Percentiles rank a stretch among this genome's conserved stretches.
Conservation (phyloP, 2,888 invertebrate species). For the Cheilosia vulpina region DNA sequence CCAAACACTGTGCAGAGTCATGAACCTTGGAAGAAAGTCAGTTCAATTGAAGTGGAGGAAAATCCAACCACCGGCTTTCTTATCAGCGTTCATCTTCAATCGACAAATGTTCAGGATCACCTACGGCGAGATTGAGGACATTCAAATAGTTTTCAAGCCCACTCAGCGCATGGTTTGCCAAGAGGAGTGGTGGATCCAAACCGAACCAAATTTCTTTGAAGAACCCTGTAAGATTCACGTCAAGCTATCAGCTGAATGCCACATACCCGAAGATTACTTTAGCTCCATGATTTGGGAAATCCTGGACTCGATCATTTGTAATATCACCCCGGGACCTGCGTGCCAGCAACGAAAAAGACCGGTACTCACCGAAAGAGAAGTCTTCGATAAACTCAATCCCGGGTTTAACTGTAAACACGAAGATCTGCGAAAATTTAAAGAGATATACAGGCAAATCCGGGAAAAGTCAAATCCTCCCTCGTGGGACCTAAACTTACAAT, state of each 20-base stretch:
- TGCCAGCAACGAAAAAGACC: neutral
- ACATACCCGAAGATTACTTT: constrained; percentile 33
- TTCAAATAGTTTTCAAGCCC: constrained; percentile 23
- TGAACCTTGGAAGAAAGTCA: constrained; percentile 27
- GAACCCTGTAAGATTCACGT: neutral
- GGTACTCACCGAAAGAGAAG: constrained; percentile 5
- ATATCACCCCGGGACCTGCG: neutral
- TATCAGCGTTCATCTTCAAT: constrained; percentile 23
- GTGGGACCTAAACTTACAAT: constrained; percentile 50
- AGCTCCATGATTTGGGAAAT: constrained; percentile 4
- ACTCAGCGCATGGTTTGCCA: neutral
- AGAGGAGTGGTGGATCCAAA: constrained; percentile 35
- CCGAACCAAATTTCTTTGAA: constrained; percentile 19
- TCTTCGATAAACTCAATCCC: constrained; percentile 51
- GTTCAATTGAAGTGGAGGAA: constrained; percentile 18
- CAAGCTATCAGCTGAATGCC: constrained; percentile 21
- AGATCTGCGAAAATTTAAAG: constrained; percentile 21
- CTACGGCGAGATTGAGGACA: neutral
- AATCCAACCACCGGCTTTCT: neutral
- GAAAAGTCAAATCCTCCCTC: neutral
- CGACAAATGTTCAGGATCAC: neutral
- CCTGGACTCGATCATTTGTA: neutral
- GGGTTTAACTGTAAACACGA: constrained; percentile 39
- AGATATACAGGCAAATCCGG: constrained; percentile 38
- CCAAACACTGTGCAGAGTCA: constrained; percentile 5